Percentiles rank a stretch among this genome's conserved stretches.
phyloP scores from a whole-genome alignment of 2,113 vertebrate genomes.

The Eulemur macaco region DNA sequence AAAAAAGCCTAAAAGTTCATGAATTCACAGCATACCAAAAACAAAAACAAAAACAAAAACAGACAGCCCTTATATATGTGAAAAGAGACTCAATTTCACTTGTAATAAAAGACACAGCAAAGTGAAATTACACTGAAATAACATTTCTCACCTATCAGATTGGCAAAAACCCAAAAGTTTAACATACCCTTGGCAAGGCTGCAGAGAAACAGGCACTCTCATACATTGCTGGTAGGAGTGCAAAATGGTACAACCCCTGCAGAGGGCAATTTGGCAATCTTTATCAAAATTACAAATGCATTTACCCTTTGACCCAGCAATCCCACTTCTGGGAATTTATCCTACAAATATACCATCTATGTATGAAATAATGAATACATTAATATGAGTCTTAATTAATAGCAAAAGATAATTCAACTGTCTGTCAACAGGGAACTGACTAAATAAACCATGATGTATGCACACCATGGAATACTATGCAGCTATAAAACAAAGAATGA shows the following conservation, averaged over 20 bases:
- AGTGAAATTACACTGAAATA: conserved; percentile 20
- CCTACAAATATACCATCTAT: not conserved
- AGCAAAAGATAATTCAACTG: not conserved
- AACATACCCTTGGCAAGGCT: conserved; percentile 56
- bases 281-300: conserved; percentile 49
- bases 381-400: not conserved
- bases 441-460: not conserved
- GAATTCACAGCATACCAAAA: not conserved
- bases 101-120: not conserved
- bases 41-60: not conserved
- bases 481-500: not conserved
- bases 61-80: not conserved
- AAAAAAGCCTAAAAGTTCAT: conserved; percentile 1
- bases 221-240: conserved; percentile 23
- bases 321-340: conserved; percentile 57
- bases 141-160: conserved; percentile 51
- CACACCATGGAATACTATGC: not conserved
- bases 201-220: not conserved
- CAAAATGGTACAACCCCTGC: conserved; percentile 35
- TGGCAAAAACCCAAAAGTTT: conserved; percentile 66
- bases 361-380: not conserved
- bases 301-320: conserved; percentile 69
- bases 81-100: conserved; percentile 33
- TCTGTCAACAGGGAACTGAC: not conserved
- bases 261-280: conserved; percentile 54